Evolutionary conservation across 1,140 invertebrate genomes (phyloP), one percentile per base, ranked within the genome.

Genomic region (Steinernema khuongi): DNA sequence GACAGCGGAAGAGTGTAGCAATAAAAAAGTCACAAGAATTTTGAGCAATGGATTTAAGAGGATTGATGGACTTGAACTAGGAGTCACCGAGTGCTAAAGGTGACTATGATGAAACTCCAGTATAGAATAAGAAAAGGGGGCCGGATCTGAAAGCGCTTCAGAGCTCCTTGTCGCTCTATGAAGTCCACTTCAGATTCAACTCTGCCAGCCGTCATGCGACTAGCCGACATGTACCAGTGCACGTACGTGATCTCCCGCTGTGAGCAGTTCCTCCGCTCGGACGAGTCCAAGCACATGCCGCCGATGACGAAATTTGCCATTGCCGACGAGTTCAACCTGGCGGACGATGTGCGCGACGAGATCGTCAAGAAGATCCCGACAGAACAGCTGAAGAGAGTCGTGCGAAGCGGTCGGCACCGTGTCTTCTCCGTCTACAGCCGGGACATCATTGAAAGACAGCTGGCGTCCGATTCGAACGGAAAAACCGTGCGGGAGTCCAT

Each of bases 191-290:
- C 50, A 60, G 50, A 60, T 26, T n/a, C 7, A 2, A 60, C 50
- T 4, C 50, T 60, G 22, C 50, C 50, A 14, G 50, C 50, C 11
- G 50, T 60, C 50, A 7, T 60, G 7, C 7, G 50, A 4, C 50
- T 60, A 14, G 50, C 50, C 11, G 50, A 60, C 50, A 60, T 60
- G 50, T 60, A 60, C 50, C 50, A 60, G 19, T 60, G 50, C 50
- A 60, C 50, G 14, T 60, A 60, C 19, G 50, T 60, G 11, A 60
- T 60, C 7, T 7, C 7, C 22, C 50, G 50, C 50, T 60, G 50
- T 22, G 50, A 60, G 50, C 50, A 60, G 26, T 60, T 60, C 19
- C 22, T 60, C 11, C 50, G 50, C 50, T 60, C 50, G 2, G 50
- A 60, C 19, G 50, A 60, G 50, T 60, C 50, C 4, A 60, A 60